phyloP scores from a whole-genome alignment of 2,797 vertebrate species.

The Ibycter americanus region DNA sequence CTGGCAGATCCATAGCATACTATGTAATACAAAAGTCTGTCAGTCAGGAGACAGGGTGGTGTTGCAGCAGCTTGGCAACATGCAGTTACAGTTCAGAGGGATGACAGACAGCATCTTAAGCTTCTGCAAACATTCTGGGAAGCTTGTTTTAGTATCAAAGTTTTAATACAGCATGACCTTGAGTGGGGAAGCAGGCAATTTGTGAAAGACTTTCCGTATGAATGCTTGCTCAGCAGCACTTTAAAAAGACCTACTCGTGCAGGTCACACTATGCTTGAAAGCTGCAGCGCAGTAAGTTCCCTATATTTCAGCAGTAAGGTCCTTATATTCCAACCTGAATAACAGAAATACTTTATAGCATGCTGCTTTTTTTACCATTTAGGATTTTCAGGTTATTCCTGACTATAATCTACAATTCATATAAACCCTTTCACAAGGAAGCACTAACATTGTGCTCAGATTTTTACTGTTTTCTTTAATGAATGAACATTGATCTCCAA shows the following conservation, averaged over 20 bases:
- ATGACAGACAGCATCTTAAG: not conserved
- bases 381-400: not conserved
- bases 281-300: not conserved
- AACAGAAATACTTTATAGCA: accelerated
- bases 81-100: not conserved
- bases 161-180: slow-evolving; percentile 12
- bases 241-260: not conserved
- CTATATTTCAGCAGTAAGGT: not conserved
- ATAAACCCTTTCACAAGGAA: not conserved
- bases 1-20: not conserved
- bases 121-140: not conserved
- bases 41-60: not conserved
- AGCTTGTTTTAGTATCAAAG: not conserved
- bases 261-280: not conserved
- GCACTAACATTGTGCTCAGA: not conserved
- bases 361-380: not conserved
- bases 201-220: not conserved
- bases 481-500: not conserved
- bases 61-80: not conserved
- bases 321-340: not conserved
- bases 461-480: not conserved
- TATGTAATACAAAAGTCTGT: not conserved
- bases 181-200: not conserved
- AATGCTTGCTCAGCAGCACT: slow-evolving; percentile 3
- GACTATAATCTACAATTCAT: not conserved